Conservation (phyloP, 2,888 invertebrate genomes). For the Sisyra terminalis region DNA sequence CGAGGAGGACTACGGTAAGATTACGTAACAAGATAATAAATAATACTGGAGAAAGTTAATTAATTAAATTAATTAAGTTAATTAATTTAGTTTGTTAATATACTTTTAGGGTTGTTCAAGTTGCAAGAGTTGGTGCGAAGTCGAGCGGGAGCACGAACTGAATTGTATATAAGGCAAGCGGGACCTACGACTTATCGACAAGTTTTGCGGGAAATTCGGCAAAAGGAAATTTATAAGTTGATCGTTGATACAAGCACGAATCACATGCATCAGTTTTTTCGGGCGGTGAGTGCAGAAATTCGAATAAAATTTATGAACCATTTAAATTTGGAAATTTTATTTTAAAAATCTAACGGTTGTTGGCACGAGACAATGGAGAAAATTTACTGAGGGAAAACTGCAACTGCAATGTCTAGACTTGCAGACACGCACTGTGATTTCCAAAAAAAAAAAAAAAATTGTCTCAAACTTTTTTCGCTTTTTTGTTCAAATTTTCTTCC, state of each 20-base stretch:
- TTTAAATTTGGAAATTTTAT: too few relatives aligned
- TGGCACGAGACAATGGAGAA: too few relatives aligned
- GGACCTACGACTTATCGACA: constrained; percentile 51
- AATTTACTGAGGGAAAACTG: too few relatives aligned
- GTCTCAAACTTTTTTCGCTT: too few relatives aligned
- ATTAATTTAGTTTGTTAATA: constrained; percentile 9
- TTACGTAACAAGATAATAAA: not conserved
- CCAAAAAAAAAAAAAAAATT: too few relatives aligned
- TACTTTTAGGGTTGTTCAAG: constrained; percentile 52
- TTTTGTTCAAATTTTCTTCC: too few relatives aligned
- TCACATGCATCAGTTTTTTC: constrained; percentile 64
- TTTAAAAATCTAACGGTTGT: too few relatives aligned
- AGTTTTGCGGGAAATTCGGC: constrained; percentile 65
- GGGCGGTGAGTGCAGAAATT: constrained; percentile 52
- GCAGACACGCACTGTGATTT: too few relatives aligned
- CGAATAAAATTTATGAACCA: too few relatives aligned
- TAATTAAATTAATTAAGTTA: not conserved
- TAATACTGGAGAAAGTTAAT: too few relatives aligned
- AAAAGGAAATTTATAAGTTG: constrained; percentile 72
- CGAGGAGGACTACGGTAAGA: constrained; percentile 76
- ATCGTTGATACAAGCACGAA: constrained; percentile 77
- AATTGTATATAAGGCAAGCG: constrained; percentile 67
- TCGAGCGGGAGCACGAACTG: constrained; percentile 43
- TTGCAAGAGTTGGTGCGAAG: constrained; percentile 68
- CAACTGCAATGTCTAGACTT: too few relatives aligned